Base-by-base conservation (phyloP, 2,113 vertebrate species). In the Hyperopisus bebe region DNA sequence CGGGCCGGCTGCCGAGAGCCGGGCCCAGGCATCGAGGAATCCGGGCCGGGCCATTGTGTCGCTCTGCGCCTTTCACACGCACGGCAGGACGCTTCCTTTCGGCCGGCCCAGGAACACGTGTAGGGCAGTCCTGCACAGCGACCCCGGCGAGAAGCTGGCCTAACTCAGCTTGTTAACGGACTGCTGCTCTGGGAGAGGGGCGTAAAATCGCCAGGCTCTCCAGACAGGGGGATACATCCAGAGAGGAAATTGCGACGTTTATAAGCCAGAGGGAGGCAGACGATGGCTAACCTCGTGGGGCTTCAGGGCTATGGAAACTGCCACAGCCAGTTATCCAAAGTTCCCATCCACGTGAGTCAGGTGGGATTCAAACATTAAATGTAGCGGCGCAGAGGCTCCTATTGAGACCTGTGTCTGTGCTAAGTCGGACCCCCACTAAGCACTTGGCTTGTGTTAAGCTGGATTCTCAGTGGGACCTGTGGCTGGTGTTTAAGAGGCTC, bases 61-160 rank as follows among this genome's bases (percentile, higher is more conserved):
- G 93, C 91, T 93, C 94, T 95, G 94, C 93, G 93, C 95, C 96
- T 95, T 96, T 95, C 95, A 96, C 94, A 95, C 94, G 94, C 96
- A 92, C 95, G 92, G 95, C 95, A 91, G 96, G 96, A 90, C 94
- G 96, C 95, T 96, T 96, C 96, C 96, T 96, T 96, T 97, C 94
- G 96, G 94, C 95, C 96, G 95, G 96, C 95, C 96, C 95, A 94
- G 94, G 95, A 96, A 96, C 96, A 95, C 94, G 95, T 96, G 95
- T 94, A 94, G 95, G 95, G 95, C 96, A 96, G 96, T 96, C 96
- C 96, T 91, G 92, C 92, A 92, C 94, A 95, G 95, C 80, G 94
- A 94, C 95, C 94, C 96, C 95, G 94, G 96, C 95, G 95, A 96
- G 95, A 94, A 95, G 94, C 94, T 94, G 93, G 94, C 95, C 95